Evolutionary conservation across 2,797 vertebrate species (phyloP), one percentile per base, ranked within the genome.

Genomic region (Hoplostethus mediterraneus): DNA sequence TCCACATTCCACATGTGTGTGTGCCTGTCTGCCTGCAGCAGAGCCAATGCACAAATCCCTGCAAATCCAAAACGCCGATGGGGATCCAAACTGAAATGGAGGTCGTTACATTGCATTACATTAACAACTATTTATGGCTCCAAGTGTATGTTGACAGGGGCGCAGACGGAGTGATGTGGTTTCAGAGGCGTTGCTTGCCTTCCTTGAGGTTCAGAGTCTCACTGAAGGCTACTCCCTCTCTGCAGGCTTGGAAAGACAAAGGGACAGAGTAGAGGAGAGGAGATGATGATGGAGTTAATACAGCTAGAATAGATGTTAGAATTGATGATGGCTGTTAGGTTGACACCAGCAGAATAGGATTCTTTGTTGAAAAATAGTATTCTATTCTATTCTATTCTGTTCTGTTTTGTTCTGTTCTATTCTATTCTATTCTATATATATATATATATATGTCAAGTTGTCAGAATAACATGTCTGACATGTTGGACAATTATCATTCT

Each of bases 1-100:
- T 86, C 71, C 83, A 85, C 85, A 87, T 92, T 90, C 84, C 87
- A 90, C 85, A 78, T 78, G 86, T 90, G 82, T 77, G 38, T 81
- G 85, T 71, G 63, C 38, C 53, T 55, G 58, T 44, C 42, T 30
- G 70, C 64, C 70, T 64, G 75, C 77, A 63, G 81, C 79, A 73
- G 21, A 71, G 74, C 67, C 75, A 67, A 69, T 73, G 83, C 87
- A 80, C 71, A 80, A 70, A 84, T 31, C 73, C 59, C 58, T 51
- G 64, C 79, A 74, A 73, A 73, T 56, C 30, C 49, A 42, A 72
- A 56, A 53, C 63, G 28, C 30, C 52, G 14, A 57, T 14, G 47
- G 33, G 31, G 52, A 72, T 36, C 58, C 28, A 52, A 62, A 62
- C 13, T 7, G 21, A 57, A 54, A 52, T 17, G 17, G 60, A 67